Base-by-base conservation (phyloP, 92 coral and sea anemone genomes). In the Heteractis magnifica region DNA sequence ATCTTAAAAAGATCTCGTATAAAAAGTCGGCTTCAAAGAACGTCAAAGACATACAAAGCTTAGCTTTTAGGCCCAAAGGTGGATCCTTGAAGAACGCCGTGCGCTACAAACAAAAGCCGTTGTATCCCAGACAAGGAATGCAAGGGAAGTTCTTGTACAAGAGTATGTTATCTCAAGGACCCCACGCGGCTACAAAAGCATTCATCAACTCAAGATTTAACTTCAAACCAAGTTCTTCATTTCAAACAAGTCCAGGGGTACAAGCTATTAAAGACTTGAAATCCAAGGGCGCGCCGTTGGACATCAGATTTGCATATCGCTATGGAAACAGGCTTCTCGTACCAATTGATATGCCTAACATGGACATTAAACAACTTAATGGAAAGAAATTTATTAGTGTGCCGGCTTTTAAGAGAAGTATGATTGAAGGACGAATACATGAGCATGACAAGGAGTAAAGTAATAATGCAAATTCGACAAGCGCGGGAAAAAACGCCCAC, bases 281-380 rank as follows among this genome's bases (percentile, higher is more conserved):
- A 51, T 52, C 81, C 77, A 51, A 76, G 21, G 81, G 76, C 4
- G 77, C 79, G 13, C 87, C 87, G 18, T 56, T 84, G 72, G 75
- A 65, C 65, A 60, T 84, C 68, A 77, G 60, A 64, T 77, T 75
- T 77, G 87, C 87, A 52, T 84, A 84, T 60, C 87, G 87, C 80
- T 84, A 84, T 76, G 87, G 87, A 18, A 51, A 84, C 76, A 78
- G 81, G 52, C 87, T 84, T 6, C 87, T 84, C 65, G 81, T 84
- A 5, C 87, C 87, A 20, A 64, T 84, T 21, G 81, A 76, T 60
- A 59, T 84, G 8, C 81, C 76, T 16, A 65, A 44, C 49, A 84
- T 76, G 86, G 81, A 85, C 56, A 51, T 81, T 21, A 81, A 77
- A 65, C 72, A 70, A n/a, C 34, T 77, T 23, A 51, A 64, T 16